Evolutionary conservation across 2,888 invertebrate species (phyloP).

Genomic region (Ceriagrion tenellum): DNA sequence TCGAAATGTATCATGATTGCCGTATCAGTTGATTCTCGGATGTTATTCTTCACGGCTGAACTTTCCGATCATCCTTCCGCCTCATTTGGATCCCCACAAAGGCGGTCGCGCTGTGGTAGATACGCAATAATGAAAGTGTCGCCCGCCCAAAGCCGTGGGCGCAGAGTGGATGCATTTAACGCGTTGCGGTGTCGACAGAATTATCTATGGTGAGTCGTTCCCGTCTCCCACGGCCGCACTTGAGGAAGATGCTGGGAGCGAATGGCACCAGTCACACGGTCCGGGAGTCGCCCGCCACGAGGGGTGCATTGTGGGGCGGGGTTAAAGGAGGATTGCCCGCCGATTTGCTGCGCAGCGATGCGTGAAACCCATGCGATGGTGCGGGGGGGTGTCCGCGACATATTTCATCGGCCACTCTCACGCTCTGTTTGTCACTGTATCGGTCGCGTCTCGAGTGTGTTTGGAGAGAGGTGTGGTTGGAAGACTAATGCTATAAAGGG

Average conservation of each 20-base stretch:
- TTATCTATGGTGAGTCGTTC: neutral
- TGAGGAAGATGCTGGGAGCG: neutral
- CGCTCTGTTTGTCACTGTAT: constrained; percentile 35
- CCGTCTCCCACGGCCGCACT: constrained; percentile 6
- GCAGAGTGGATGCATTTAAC: neutral
- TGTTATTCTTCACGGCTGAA: no score
- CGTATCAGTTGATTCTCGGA: no score
- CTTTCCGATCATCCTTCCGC: neutral
- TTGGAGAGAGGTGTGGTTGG: neutral
- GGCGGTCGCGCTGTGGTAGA: neutral
- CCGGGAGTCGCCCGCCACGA: neutral
- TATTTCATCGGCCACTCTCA: constrained; percentile 52
- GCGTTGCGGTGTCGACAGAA: neutral
- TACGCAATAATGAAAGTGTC: neutral
- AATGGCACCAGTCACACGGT: neutral
- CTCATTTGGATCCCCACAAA: neutral
- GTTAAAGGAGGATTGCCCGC: neutral
- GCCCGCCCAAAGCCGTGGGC: neutral
- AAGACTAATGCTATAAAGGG: no score
- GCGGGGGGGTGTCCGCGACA: neutral
- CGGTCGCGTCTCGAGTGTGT: neutral
- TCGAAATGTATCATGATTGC: no score
- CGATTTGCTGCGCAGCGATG: neutral
- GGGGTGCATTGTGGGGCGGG: neutral
- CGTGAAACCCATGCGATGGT: constrained; percentile 13